Percentiles rank a stretch among this genome's conserved stretches.
Conservation (phyloP, 2,797 vertebrate species). For the Halcyon badia region DNA sequence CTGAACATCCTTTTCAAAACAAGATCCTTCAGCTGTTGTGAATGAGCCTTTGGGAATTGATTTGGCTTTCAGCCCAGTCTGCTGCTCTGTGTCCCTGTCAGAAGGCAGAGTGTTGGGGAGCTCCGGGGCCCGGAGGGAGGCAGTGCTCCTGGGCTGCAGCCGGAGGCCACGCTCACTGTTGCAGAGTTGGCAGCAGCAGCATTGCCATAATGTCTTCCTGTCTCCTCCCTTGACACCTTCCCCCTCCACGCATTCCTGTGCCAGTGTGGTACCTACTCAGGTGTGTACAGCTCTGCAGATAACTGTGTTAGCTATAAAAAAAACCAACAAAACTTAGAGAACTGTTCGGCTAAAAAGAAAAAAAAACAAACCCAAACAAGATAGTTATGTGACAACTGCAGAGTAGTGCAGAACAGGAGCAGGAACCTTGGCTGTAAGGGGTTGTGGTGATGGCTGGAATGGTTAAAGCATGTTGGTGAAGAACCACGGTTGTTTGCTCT, state of each 20-base stretch:
- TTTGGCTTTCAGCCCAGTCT: neutral
- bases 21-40: slow-evolving; percentile 19
- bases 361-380: neutral
- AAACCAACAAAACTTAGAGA: neutral
- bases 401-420: neutral
- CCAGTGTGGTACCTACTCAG: neutral
- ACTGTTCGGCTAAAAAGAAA: neutral
- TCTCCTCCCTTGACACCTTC: neutral
- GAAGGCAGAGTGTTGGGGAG: neutral
- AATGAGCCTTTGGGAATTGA: slow-evolving; percentile 30
- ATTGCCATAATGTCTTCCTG: neutral
- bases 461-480: neutral
- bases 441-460: neutral
- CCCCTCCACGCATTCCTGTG: neutral
- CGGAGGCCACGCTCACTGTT: neutral
- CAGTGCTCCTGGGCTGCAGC: neutral
- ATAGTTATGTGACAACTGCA: neutral
- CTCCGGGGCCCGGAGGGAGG: neutral
- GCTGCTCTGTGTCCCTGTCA: neutral
- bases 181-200: neutral
- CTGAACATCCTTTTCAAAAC: slow-evolving; percentile 28
- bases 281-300: neutral
- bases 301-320: neutral
- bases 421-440: neutral
- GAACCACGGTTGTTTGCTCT: slow-evolving; percentile 9